Percentiles rank a stretch among this genome's conserved stretches.
These are phyloP conservation scores for Terebella lapidaria DNA, from an alignment of 2,888 invertebrate species.

Conservation along the genomic window DNA sequence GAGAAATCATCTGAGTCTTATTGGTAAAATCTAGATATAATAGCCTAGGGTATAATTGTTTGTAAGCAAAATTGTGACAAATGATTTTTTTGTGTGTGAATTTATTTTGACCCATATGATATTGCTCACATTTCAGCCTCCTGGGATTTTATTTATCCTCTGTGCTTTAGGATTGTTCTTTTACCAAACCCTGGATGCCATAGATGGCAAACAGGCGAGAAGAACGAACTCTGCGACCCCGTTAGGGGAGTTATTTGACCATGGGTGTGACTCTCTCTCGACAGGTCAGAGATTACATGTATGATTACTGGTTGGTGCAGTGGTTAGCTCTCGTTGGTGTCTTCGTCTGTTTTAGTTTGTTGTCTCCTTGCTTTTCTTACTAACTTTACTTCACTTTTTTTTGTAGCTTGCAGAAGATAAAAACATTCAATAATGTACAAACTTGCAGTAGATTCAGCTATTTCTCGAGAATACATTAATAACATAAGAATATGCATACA, in stretches of 20 bases:
- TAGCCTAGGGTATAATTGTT: no score
- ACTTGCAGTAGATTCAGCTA: no score
- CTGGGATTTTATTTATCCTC: slow-evolving; percentile 85
- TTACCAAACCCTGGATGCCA: slow-evolving; percentile 97
- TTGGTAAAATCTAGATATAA: no score
- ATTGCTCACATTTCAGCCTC: slow-evolving; percentile 61
- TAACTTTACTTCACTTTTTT: slow-evolving; percentile 1
- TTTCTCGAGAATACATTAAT: no score
- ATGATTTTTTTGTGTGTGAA: no score
- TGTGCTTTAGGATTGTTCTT: slow-evolving; percentile 91
- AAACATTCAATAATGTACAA: no score
- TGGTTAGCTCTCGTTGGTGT: background rate
- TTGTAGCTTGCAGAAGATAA: no score
- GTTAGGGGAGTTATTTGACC: slow-evolving; percentile 96
- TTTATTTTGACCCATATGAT: no score
- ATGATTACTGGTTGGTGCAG: background rate
- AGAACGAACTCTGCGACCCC: slow-evolving; percentile 87
- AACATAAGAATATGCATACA: no score
- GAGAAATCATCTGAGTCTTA: no score
- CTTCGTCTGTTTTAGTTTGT: background rate
- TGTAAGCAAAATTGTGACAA: no score
- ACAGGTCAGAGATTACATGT: no score
- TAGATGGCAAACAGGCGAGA: slow-evolving; percentile 98
- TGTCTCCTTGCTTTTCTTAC: background rate
- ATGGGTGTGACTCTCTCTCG: slow-evolving; percentile 97